Percentiles rank a stretch among this genome's conserved stretches.
Evolutionary conservation across 2,888 invertebrate genomes (phyloP).

Genomic region (Stenoptilia bipunctidactyla): DNA sequence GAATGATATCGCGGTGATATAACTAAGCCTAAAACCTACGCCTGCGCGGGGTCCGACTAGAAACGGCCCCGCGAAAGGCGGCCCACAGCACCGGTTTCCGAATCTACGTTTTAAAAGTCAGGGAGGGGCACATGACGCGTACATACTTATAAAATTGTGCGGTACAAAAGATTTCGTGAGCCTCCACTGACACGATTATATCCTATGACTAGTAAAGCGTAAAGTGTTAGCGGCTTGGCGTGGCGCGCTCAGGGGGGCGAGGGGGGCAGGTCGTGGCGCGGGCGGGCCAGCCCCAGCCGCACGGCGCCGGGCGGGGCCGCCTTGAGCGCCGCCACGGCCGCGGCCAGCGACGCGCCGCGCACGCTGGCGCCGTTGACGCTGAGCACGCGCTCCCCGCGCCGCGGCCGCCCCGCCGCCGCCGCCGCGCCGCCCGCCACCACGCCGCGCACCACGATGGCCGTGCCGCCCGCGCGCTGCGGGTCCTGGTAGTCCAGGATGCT

Average conservation of each 20-base stretch:
- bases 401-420: slow-evolving; percentile 92
- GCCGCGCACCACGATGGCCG: slow-evolving; percentile 96
- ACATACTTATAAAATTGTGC: slow-evolving; percentile 34
- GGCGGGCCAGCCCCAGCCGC: slow-evolving; percentile 74
- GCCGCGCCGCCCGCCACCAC: slow-evolving; percentile 99
- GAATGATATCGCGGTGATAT: slow-evolving; percentile 15
- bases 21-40: too few relatives aligned
- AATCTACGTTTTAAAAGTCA: too few relatives aligned
- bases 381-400: slow-evolving; percentile 94
- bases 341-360: slow-evolving; percentile 92
- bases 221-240: slow-evolving; percentile 35
- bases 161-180: slow-evolving; percentile 36
- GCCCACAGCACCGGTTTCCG: too few relatives aligned
- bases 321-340: slow-evolving; percentile 96
- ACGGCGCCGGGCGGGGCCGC: slow-evolving; percentile 93
- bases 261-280: too few relatives aligned
- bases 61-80: too few relatives aligned
- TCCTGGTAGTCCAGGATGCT: slow-evolving; percentile 98
- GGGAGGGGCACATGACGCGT: not conserved
- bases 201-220: slow-evolving; percentile 57
- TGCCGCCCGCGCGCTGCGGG: slow-evolving; percentile 93
- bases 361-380: slow-evolving; percentile 93
- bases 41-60: too few relatives aligned
- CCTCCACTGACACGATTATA: slow-evolving; percentile 23
- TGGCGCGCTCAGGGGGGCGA: slow-evolving; percentile 1